Base-by-base conservation (phyloP, 2,113 vertebrate genomes). In the Pholis gunnellus region DNA sequence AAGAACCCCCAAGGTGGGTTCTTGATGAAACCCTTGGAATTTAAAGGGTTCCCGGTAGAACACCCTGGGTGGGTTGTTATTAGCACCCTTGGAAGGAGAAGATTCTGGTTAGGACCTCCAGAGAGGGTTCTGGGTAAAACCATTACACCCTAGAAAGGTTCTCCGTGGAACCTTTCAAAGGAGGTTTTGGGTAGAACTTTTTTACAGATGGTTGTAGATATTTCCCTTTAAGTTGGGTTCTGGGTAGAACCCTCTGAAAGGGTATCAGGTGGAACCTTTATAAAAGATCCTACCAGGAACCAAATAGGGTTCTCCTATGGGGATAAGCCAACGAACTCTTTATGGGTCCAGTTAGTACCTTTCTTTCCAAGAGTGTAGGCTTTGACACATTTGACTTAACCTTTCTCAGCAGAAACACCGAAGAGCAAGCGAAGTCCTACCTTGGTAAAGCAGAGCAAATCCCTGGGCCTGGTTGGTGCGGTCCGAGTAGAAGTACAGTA, bases 401-500 rank as follows among this genome's bases (percentile, higher is more conserved):
- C 2, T 2, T 40, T 42, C n/a, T 46, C 29, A 36, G 1, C 13
- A 60, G 6, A 25, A 29, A n/a, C 4, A 40, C 6, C 4, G 3
- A 36, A 61, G 22, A 54, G 29, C 15, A 40, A 4, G 9, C n/a
- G 5, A 67, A 38, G 22, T 86, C 94, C 61, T 88, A 98, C 97
- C 97, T 95, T 96, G 95, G 72, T 99, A 99, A 8, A 96, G 92
- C 90, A 98, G 93, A 80, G 97, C 96, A 78, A 99, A 99, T 27
- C 98, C 98, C 67, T 98, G 97, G 46, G 97, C 97, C 82, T 98
- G 96, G 90, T 97, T 99, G 84, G 97, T 96, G 36, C 97, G 95
- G 89, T 99, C 98, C 0, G 98, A 99, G 95, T 96, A 99, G 91
- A 99, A 99, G 94, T 99, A 99, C 52, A 99, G 88, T 34, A 99